Conservation (phyloP, 2,888 invertebrate genomes). For the Norana najaformis region DNA sequence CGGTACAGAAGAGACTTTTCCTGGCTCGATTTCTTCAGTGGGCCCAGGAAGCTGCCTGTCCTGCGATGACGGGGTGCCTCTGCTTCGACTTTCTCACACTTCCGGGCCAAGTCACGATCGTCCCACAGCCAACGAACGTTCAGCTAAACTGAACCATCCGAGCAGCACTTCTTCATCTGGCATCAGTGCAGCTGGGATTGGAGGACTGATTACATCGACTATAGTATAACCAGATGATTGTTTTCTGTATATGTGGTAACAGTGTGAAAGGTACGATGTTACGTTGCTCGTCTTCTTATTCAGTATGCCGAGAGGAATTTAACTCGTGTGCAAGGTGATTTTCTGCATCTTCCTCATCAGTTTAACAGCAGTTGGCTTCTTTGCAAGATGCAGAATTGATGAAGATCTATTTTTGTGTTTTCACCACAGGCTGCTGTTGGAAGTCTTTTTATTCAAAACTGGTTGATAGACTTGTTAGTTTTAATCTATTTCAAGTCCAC, state of each 20-base stretch:
- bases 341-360: not conserved
- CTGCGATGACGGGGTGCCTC: conserved; percentile 18
- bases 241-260: conserved; percentile 10
- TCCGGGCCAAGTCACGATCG: not conserved
- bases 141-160: not conserved
- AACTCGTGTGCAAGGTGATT: not conserved
- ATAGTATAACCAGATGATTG: conserved; percentile 15
- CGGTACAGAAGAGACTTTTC: conserved; percentile 14
- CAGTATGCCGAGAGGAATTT: not conserved
- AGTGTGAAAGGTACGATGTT: not conserved
- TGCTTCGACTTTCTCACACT: conserved; percentile 1
- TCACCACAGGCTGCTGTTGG: not conserved
- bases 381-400: not conserved
- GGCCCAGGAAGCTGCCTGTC: conserved; percentile 19
- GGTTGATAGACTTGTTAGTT: not conserved
- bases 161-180: conserved; percentile 7
- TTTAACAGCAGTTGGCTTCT: too few relatives aligned
- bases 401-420: not conserved
- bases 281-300: conserved; percentile 2
- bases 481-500: conserved; percentile 7
- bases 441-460: not conserved
- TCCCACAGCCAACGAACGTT: not conserved
- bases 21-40: conserved; percentile 10
- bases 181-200: not conserved
- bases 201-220: conserved; percentile 21